phyloP scores from a whole-genome alignment of 2,113 vertebrate genomes.

The Anhinga anhinga region DNA sequence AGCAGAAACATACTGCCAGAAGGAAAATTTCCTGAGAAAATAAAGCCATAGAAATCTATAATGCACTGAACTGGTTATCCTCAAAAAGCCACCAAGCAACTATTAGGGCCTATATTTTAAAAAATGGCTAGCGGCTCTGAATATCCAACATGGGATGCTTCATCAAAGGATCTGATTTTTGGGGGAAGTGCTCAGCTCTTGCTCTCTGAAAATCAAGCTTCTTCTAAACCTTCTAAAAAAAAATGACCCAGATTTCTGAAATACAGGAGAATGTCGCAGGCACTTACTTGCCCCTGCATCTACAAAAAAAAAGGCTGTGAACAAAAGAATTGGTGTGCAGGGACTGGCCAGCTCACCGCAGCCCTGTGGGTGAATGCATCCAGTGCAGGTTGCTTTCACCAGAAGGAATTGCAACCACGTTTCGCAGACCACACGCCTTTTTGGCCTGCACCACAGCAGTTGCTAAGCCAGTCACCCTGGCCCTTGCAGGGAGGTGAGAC shows the following conservation, averaged over 20 bases:
- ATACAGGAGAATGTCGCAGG: not conserved
- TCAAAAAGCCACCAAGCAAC: not conserved
- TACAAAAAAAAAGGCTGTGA: not conserved
- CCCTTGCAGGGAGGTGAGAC: not conserved
- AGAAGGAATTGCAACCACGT: not conserved
- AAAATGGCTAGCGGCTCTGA: not conserved
- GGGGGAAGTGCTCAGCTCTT: not conserved
- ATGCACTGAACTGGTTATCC: not conserved
- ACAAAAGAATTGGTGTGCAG: not conserved
- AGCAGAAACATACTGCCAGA: not conserved
- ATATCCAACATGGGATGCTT: not conserved
- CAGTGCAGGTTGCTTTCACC: not conserved
- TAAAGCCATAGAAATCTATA: not conserved
- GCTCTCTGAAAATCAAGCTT: not conserved
- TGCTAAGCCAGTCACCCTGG: not conserved
- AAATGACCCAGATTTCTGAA: not conserved
- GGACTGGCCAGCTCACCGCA: accelerated
- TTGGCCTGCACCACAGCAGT: not conserved
- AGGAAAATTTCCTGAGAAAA: not conserved
- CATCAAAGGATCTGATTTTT: not conserved
- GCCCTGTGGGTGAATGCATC: not conserved
- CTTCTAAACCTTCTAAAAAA: not conserved
- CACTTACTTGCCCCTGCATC: not conserved
- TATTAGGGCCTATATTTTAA: not conserved
- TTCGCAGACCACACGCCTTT: not conserved